Percentiles rank a stretch among this genome's conserved stretches.
These are phyloP conservation scores for Popillia japonica DNA, from an alignment of 1,140 invertebrate genomes.

Conservation along the genomic window DNA sequence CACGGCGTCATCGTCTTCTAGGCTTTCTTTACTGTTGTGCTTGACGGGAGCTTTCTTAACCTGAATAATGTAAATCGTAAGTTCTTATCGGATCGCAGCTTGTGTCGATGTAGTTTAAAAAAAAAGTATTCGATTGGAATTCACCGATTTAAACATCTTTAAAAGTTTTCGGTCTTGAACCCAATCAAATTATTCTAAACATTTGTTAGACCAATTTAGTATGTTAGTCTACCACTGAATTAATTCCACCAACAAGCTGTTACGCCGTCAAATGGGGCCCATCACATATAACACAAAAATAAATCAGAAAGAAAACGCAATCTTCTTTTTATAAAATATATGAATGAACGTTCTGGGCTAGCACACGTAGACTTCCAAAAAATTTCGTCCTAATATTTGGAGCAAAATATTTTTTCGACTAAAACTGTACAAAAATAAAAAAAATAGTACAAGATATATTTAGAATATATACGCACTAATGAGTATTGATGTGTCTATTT, in stretches of 20 bases:
- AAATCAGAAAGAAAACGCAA: too few species aligned
- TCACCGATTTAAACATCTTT: too few species aligned
- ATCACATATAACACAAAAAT: too few species aligned
- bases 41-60: constrained; percentile 49
- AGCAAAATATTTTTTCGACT: not conserved
- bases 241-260: not conserved
- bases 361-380: too few species aligned
- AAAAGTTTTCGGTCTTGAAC: too few species aligned
- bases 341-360: too few species aligned
- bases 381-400: not conserved
- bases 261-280: not conserved
- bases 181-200: too few species aligned
- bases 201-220: constrained; percentile 1
- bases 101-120: too few species aligned
- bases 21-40: constrained; percentile 40
- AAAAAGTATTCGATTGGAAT: too few species aligned
- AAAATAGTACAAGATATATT: not conserved
- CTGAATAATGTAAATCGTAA: constrained; percentile 42
- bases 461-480: too few species aligned
- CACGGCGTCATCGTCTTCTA: constrained; percentile 62
- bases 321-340: too few species aligned
- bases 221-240: not conserved
- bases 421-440: not conserved
- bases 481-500: not conserved
- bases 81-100: too few species aligned